phyloP scores from a whole-genome alignment of 2,888 invertebrate species.

The Julus scandinavius region DNA sequence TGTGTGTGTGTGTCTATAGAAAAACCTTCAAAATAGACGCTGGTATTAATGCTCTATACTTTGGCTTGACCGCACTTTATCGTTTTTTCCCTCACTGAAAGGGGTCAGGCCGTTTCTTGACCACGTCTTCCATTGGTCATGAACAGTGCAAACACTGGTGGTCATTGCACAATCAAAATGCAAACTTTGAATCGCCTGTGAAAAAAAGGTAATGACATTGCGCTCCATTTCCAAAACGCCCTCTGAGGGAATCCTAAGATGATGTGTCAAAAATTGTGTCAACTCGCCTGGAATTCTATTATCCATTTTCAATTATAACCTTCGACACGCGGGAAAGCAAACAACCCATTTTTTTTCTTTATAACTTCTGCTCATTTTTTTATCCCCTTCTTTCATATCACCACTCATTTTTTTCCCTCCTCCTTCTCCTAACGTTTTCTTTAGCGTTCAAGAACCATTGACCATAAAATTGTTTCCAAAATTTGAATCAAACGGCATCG shows the following conservation, averaged over 20 bases:
- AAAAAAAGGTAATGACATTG: conserved; percentile 34
- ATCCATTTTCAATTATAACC: conserved; percentile 51
- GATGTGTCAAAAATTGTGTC: conserved; percentile 45
- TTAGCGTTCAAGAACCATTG: conserved; percentile 26
- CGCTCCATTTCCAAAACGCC: background rate
- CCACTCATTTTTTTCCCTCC: conserved; percentile 26
- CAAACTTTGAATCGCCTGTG: conserved; percentile 24
- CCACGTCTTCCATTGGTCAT: conserved; percentile 22
- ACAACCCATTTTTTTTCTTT: conserved; percentile 47
- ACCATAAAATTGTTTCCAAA: conserved; percentile 44
- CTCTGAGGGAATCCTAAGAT: conserved; percentile 24
- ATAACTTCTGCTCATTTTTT: background rate
- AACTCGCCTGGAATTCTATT: conserved; percentile 47
- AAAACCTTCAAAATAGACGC: background rate
- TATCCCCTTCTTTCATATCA: background rate
- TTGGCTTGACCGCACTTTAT: conserved; percentile 13
- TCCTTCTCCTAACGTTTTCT: conserved; percentile 25
- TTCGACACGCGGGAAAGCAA: conserved; percentile 43
- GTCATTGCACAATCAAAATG: conserved; percentile 41
- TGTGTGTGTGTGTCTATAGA: background rate
- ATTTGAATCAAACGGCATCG: conserved; percentile 48
- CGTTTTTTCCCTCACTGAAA: background rate
- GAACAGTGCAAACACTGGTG: background rate
- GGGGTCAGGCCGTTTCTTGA: background rate
- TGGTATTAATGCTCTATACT: background rate